Evolutionary conservation across 1,140 invertebrate genomes (phyloP).

Genomic region (Tachypleus tridentatus): DNA sequence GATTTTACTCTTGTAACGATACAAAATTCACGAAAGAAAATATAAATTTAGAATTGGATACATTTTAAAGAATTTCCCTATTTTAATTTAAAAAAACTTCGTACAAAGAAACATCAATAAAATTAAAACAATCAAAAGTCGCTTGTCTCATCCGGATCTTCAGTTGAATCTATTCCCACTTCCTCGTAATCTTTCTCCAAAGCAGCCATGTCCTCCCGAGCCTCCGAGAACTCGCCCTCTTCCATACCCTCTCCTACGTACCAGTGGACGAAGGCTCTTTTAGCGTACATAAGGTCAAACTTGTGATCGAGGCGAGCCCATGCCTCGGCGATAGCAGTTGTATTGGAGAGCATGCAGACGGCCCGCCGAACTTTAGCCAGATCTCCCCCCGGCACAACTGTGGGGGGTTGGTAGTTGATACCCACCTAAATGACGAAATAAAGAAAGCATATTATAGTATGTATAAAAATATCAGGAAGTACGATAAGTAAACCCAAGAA

Average conservation of each 20-base stretch:
- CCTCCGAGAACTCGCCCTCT: conserved; percentile 29
- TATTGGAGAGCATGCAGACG: conserved; percentile 62
- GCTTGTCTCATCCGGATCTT: conserved; percentile 39
- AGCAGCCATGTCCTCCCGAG: conserved; percentile 55
- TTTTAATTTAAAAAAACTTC: too few relatives aligned
- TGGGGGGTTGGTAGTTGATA: conserved; percentile 71
- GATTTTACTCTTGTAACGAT: too few relatives aligned
- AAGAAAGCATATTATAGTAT: conserved; percentile 26
- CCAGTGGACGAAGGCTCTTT: conserved; percentile 41
- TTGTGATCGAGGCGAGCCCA: conserved; percentile 47
- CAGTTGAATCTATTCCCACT: conserved; percentile 47
- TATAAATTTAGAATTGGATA: too few relatives aligned
- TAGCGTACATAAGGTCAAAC: conserved; percentile 47
- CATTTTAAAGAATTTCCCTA: too few relatives aligned
- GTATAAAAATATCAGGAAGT: conserved; percentile 14
- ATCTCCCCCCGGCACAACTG: conserved; percentile 68
- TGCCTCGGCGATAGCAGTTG: conserved; percentile 58
- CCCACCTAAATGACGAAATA: conserved; percentile 26
- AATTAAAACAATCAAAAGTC: conserved; percentile 22
- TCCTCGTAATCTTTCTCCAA: conserved; percentile 53
- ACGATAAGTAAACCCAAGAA: conserved; percentile 6
- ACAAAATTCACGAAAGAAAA: too few relatives aligned
- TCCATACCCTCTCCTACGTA: conserved; percentile 32
- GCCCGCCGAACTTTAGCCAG: conserved; percentile 70
- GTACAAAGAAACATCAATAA: too few relatives aligned